Base-by-base conservation (phyloP, 35 echinoderm and acorn worm genomes). In the Chiridota heheva region DNA sequence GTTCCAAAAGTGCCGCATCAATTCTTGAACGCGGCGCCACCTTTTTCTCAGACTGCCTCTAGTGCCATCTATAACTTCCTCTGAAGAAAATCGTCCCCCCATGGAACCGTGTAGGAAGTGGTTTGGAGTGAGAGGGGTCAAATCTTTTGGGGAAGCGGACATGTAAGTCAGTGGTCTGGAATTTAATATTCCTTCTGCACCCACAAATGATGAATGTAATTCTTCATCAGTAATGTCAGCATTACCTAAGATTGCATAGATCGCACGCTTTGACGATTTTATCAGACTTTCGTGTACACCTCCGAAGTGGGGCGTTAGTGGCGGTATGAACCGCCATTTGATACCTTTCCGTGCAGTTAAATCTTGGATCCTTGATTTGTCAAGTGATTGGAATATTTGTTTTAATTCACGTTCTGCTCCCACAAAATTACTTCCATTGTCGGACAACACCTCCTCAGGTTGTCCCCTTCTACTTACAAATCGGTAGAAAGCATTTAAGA, bases 351-450 rank as follows among this genome's bases (percentile, higher is more conserved):
- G 59, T 13, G 61, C 60, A 17, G 40, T 81, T 22, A 74, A 42
- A 5, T 74, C 44, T 32, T 74, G 70, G 36, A 74, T 31, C 15
- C 36, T 74, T 7, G 45, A n/a, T 16, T 74, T 74, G 70, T 74
- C 44, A 74, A 48, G 2, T 29, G 8, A 45, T 6, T 37, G 32
- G 2, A 82, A 26, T n/a, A 49, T 24, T 20, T 82, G 47, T 30
- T 43, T 48, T 62, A 66, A 47, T 18, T 82, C 67, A 1, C 28
- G 76, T 70, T 46, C 40, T 5, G 45, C 86, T 45, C 66, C 86
- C 4, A 82, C 58, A 60, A 82, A 73, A 63, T 82, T 82, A 18
- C 44, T 87, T 0, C 77, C 77, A 62, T 89, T 89, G 24, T 89
- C 77, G 28, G 65, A 72, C 3, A 67, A 45, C 22, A 89, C 36